phyloP scores from a whole-genome alignment of 1,140 invertebrate species.

The Papilio helenus region DNA sequence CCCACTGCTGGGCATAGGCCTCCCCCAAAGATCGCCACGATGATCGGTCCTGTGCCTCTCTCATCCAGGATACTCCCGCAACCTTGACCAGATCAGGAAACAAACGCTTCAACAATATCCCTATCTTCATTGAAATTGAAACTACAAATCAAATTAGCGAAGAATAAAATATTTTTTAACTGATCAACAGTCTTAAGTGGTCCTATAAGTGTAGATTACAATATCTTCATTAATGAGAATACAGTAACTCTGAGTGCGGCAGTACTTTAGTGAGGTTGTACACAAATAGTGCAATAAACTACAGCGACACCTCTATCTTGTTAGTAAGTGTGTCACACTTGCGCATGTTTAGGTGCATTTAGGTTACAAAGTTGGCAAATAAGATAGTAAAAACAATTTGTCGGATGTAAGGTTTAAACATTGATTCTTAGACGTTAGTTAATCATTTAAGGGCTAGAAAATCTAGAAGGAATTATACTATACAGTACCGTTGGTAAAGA shows the following conservation, averaged over 20 bases:
- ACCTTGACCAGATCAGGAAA: no score
- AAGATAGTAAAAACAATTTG: neutral
- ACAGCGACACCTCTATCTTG: conserved; percentile 4
- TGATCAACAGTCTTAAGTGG: neutral
- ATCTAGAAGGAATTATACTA: neutral
- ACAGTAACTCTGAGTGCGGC: neutral
- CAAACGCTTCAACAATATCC: neutral
- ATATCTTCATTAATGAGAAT: neutral
- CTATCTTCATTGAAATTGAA: neutral
- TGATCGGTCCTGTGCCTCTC: no score
- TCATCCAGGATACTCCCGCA: no score
- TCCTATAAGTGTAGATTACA: no score
- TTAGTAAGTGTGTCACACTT: conserved; percentile 10
- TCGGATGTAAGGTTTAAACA: neutral
- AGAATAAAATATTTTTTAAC: neutral
- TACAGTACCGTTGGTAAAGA: neutral
- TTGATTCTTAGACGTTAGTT: neutral
- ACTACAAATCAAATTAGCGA: neutral
- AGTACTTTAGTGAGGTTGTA: neutral
- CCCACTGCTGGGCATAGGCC: no score
- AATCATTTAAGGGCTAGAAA: neutral
- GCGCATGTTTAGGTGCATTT: neutral
- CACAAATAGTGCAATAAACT: conserved; percentile 3
- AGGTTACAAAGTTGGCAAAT: neutral
- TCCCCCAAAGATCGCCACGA: no score